Evolutionary conservation across 2,888 invertebrate genomes (phyloP).

Genomic region (Tenodera sinensis): DNA sequence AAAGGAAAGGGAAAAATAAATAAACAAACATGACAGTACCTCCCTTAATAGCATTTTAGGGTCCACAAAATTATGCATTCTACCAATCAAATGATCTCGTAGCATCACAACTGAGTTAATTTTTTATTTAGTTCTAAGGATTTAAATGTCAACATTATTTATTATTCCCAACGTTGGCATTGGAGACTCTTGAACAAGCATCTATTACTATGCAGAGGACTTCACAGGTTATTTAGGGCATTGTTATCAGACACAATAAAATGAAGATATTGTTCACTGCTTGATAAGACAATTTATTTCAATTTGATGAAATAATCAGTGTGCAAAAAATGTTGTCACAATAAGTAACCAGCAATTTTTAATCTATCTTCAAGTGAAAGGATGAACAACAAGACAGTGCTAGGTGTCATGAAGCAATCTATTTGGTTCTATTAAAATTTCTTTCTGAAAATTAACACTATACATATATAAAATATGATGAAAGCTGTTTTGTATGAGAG

Average conservation of each 20-base stretch:
- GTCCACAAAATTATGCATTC: too few species aligned
- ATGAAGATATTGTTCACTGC: not conserved
- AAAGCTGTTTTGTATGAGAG: not conserved
- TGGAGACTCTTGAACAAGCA: too few species aligned
- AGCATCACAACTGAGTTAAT: too few species aligned
- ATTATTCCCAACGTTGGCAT: too few species aligned
- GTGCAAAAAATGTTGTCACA: not conserved
- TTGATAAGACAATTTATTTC: not conserved
- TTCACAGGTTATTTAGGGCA: not conserved
- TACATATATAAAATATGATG: not conserved
- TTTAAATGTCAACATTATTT: too few species aligned
- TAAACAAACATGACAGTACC: too few species aligned
- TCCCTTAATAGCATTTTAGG: too few species aligned
- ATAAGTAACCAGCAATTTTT: not conserved
- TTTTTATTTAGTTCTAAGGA: too few species aligned
- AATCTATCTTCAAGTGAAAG: not conserved
- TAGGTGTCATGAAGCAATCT: not conserved
- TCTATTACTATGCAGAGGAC: not conserved
- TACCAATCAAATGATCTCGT: too few species aligned
- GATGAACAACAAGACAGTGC: not conserved
- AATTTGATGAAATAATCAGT: not conserved
- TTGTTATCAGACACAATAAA: not conserved
- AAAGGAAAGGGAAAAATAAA: too few species aligned
- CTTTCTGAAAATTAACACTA: not conserved
- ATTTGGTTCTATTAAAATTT: not conserved